phyloP scores from a whole-genome alignment of 30 jellyfish, hydroid and myxozoan genomes.

The Chrysaora quinquecirrha region DNA sequence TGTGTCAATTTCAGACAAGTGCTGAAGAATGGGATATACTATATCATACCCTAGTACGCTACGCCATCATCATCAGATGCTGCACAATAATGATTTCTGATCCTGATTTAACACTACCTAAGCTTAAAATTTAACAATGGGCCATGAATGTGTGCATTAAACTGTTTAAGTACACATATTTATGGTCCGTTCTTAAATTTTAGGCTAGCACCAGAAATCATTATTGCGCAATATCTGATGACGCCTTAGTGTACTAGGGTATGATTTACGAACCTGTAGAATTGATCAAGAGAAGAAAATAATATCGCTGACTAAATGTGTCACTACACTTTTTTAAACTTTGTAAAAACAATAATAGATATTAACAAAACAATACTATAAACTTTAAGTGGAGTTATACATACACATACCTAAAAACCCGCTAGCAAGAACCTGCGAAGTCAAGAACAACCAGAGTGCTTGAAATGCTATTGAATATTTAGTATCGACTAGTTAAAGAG shows the following conservation, averaged over 20 bases:
- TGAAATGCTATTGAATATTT: too few species aligned
- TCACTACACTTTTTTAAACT: conserved; percentile 15
- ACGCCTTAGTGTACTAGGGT: conserved; percentile 19
- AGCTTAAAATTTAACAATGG: too few species aligned
- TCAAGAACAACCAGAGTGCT: too few species aligned
- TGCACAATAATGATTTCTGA: too few species aligned
- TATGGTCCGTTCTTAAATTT: conserved; percentile 8
- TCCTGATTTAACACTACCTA: too few species aligned
- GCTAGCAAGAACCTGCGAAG: not conserved
- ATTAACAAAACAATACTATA: conserved; percentile 10
- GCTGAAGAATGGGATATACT: too few species aligned
- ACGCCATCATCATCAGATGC: too few species aligned
- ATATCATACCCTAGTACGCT: too few species aligned
- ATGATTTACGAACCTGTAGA: conserved; percentile 20
- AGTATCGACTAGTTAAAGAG: too few species aligned
- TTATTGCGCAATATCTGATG: conserved; percentile 15
- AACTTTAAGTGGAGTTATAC: too few species aligned
- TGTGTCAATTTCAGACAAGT: too few species aligned
- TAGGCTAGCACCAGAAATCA: conserved; percentile 17
- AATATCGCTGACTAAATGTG: conserved; percentile 20
- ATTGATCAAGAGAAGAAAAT: conserved; percentile 14
- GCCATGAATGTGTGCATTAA: too few species aligned
- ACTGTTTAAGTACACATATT: conserved; percentile 14
- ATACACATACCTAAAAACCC: not conserved
- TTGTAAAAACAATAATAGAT: conserved; percentile 14